These are phyloP conservation scores for Cyclargus thomasi DNA, from an alignment of 1,140 invertebrate species.

Conservation along the genomic window DNA sequence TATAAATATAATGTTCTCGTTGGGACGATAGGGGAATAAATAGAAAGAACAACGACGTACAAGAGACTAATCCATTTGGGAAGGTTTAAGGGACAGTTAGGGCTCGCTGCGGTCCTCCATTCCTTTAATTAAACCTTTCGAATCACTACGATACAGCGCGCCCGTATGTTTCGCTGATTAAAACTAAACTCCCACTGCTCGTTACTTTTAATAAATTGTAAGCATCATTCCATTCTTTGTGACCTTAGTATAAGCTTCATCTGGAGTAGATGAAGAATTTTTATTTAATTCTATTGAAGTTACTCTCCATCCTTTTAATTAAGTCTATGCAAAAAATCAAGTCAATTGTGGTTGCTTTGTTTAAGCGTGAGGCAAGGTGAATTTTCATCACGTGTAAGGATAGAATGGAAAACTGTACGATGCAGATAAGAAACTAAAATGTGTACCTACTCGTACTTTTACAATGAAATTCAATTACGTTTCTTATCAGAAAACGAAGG, in stretches of 20 bases:
- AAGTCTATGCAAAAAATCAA: no score
- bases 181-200: conserved; percentile 21
- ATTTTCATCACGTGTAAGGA: background rate
- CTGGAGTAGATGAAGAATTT: no score
- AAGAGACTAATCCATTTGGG: conserved; percentile 60
- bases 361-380: no score
- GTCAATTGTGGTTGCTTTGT: no score
- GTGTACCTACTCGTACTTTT: background rate
- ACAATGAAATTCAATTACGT: conserved; percentile 13
- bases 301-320: no score
- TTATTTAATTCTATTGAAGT: no score
- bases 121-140: conserved; percentile 61
- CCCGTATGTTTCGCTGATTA: conserved; percentile 32
- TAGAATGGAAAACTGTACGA: background rate
- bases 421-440: background rate
- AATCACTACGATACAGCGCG: conserved; percentile 34
- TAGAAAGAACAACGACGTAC: conserved; percentile 36
- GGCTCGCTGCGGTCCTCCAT: conserved; percentile 36
- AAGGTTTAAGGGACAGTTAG: conserved; percentile 23
- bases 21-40: no score
- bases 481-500: conserved; percentile 11
- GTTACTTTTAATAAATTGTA: no score
- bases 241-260: no score
- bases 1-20: no score
- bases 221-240: no score